phyloP scores from a whole-genome alignment of 2,888 invertebrate genomes.

The Synanthedon tipuliformis region DNA sequence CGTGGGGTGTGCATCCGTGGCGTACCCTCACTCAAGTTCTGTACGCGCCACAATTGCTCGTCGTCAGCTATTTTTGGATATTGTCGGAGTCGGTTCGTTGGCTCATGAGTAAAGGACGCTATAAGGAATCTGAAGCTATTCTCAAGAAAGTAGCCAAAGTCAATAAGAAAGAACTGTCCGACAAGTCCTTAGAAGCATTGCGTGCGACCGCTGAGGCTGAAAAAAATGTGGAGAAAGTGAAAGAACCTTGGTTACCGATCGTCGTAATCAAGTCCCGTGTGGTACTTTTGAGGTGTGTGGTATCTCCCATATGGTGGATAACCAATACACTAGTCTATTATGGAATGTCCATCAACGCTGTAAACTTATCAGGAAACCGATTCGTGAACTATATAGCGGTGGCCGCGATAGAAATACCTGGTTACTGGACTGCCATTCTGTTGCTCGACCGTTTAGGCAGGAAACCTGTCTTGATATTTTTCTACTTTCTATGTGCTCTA shows the following conservation, averaged over 20 bases:
- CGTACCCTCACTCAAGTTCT: constrained; percentile 74
- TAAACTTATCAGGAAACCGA: constrained; percentile 74
- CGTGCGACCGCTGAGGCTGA: constrained; percentile 42
- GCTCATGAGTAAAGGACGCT: constrained; percentile 78
- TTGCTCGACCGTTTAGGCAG: constrained; percentile 74
- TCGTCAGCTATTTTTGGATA: constrained; percentile 77
- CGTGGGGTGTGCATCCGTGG: constrained; percentile 80
- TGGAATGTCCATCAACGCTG: constrained; percentile 77
- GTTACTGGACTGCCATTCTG: constrained; percentile 73
- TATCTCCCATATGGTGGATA: constrained; percentile 74
- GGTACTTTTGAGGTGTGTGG: constrained; percentile 36
- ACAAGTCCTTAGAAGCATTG: constrained; percentile 59
- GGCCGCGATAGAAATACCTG: constrained; percentile 78
- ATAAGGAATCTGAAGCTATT: constrained; percentile 73
- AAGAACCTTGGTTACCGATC: constrained; percentile 42
- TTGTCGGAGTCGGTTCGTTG: constrained; percentile 83
- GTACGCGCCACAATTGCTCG: constrained; percentile 78
- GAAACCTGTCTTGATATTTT: constrained; percentile 71
- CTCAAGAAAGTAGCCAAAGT: constrained; percentile 73
- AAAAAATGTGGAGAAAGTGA: constrained; percentile 28
- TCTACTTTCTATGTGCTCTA: constrained; percentile 72
- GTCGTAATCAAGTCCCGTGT: constrained; percentile 36
- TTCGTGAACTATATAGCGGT: constrained; percentile 77
- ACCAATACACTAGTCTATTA: constrained; percentile 79
- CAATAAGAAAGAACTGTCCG: constrained; percentile 70